phyloP scores from a whole-genome alignment of 2,797 vertebrate species.

The Poecilia picta region DNA sequence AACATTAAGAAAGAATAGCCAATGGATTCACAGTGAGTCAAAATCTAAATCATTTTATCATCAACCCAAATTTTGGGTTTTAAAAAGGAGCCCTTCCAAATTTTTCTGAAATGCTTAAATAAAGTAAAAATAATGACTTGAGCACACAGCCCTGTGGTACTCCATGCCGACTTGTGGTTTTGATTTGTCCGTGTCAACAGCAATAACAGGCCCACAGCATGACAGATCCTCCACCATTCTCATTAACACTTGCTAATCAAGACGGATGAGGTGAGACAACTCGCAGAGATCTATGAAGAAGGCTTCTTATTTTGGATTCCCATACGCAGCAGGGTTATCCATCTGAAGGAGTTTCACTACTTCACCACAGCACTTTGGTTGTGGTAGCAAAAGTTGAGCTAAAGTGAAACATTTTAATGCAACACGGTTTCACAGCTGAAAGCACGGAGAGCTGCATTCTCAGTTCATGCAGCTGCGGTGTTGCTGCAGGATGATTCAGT shows the following conservation, averaged over 20 bases:
- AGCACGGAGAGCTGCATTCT: background rate
- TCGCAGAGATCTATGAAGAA: background rate
- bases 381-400: slow-evolving; percentile 7
- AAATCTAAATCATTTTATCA: background rate
- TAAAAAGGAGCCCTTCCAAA: background rate
- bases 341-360: slow-evolving; percentile 1
- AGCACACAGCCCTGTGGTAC: background rate
- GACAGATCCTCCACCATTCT: background rate
- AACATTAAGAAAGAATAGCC: background rate
- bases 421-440: background rate
- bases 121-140: background rate
- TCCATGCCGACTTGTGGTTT: background rate
- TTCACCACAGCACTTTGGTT: slow-evolving; percentile 8
- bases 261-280: background rate
- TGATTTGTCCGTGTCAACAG: background rate
- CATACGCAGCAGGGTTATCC: background rate
- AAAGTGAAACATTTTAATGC: slow-evolving; percentile 21
- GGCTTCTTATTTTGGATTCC: background rate
- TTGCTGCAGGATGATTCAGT: background rate
- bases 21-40: background rate
- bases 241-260: background rate
- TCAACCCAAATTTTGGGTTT: background rate
- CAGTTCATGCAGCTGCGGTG: background rate
- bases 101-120: background rate
- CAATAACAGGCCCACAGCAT: background rate